phyloP scores from a whole-genome alignment of 2,888 invertebrate species.

The Acanthosepion esculentum region DNA sequence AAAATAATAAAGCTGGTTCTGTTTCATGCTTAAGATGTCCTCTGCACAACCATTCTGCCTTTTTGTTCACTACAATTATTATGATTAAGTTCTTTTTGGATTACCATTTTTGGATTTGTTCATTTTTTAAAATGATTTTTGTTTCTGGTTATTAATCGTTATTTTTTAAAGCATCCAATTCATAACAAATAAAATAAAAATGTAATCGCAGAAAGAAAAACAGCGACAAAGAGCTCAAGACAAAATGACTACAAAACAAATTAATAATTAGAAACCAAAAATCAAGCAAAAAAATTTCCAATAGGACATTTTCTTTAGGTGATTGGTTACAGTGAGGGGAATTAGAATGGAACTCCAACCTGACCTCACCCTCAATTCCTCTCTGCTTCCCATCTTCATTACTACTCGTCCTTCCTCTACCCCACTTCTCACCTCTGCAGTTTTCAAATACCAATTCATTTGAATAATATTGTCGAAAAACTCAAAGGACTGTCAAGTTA shows the following conservation, averaged over 20 bases:
- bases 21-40: too few relatives aligned
- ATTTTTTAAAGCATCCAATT: too few relatives aligned
- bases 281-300: neutral
- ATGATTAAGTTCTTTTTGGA: too few relatives aligned
- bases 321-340: neutral
- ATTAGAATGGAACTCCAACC: neutral
- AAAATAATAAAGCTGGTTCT: too few relatives aligned
- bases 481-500: slow-evolving; percentile 20
- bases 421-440: neutral
- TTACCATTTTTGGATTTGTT: too few relatives aligned
- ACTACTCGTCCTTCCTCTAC: neutral
- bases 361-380: neutral
- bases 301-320: neutral
- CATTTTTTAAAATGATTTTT: too few relatives aligned
- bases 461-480: slow-evolving; percentile 33
- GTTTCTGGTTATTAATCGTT: too few relatives aligned
- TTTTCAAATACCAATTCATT: slow-evolving; percentile 33
- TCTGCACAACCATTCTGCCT: too few relatives aligned
- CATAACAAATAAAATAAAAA: too few relatives aligned
- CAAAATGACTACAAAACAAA: neutral
- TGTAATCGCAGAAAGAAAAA: too few relatives aligned
- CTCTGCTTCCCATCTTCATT: neutral
- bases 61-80: too few relatives aligned
- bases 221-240: too few relatives aligned
- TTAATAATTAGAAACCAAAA: neutral